Percentiles rank a stretch among this genome's conserved stretches.
Evolutionary conservation across 2,888 invertebrate genomes (phyloP).

Genomic region (Mycogona germanica): DNA sequence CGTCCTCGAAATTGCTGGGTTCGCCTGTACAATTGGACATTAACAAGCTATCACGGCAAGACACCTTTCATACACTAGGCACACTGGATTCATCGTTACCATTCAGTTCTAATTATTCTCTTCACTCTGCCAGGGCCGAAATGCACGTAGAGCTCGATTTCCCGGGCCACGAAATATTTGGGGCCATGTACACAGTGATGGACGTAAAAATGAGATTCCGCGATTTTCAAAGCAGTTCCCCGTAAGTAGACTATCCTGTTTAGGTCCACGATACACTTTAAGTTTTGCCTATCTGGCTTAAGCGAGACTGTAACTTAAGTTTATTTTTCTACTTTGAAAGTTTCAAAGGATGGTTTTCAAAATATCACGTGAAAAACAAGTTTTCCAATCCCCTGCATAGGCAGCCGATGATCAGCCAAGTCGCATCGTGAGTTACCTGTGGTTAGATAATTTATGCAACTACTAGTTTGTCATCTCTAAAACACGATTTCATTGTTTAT

Average conservation of each 20-base stretch:
- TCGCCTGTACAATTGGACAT: not conserved
- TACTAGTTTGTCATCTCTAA: not conserved
- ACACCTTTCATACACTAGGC: not conserved
- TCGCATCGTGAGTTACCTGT: not conserved
- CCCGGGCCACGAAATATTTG: not conserved
- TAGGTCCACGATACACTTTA: too few relatives aligned
- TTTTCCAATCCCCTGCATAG: not conserved
- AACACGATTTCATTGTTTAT: not conserved
- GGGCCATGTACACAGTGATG: not conserved
- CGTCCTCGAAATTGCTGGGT: not conserved
- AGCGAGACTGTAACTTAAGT: too few relatives aligned
- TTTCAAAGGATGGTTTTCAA: constrained; percentile 1
- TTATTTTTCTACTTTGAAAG: not conserved
- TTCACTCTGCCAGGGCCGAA: not conserved
- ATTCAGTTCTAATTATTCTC: not conserved
- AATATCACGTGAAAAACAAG: not conserved
- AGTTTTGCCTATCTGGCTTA: too few relatives aligned
- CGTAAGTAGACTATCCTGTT: too few relatives aligned
- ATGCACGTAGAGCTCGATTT: not conserved
- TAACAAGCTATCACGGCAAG: not conserved
- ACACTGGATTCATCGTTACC: too few relatives aligned
- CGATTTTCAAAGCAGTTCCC: too few relatives aligned
- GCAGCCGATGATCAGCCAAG: not conserved
- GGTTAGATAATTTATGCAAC: not conserved
- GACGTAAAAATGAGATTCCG: not conserved